These are phyloP conservation scores for Zele albiditarsus DNA, from an alignment of 2,888 invertebrate species.

Conservation along the genomic window DNA sequence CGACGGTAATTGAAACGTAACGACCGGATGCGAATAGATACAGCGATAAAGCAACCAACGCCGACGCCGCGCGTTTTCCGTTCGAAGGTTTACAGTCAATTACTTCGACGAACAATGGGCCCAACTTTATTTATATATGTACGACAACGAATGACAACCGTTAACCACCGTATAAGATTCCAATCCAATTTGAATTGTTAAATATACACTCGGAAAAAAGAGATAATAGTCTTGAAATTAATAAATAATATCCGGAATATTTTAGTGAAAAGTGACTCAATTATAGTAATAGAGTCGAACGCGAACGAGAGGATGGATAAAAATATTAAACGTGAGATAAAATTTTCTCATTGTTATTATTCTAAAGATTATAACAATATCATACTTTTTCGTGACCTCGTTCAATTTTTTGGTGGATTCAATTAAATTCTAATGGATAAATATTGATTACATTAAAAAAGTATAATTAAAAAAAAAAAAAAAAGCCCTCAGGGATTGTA, in stretches of 20 bases:
- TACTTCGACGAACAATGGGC: constrained; percentile 41
- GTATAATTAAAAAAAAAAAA: constrained; percentile 18
- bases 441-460: too few relatives aligned
- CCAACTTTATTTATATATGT: constrained; percentile 24
- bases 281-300: too few relatives aligned
- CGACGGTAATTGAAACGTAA: constrained; percentile 44
- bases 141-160: constrained; percentile 26
- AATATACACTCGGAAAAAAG: neutral
- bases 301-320: too few relatives aligned
- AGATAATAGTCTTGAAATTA: too few relatives aligned
- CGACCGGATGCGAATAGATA: constrained; percentile 43
- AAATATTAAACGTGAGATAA: too few relatives aligned
- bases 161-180: constrained; percentile 17
- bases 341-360: too few relatives aligned
- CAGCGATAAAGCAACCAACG: constrained; percentile 33
- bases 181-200: constrained; percentile 43
- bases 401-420: too few relatives aligned
- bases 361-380: too few relatives aligned
- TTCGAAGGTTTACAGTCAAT: constrained; percentile 44
- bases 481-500: constrained; percentile 54
- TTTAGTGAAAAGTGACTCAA: too few relatives aligned
- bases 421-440: too few relatives aligned
- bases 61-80: constrained; percentile 32
- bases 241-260: too few relatives aligned
- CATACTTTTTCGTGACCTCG: too few relatives aligned